Base-by-base conservation (phyloP, 2,888 invertebrate species). In the Alviniconcha strummeri region DNA sequence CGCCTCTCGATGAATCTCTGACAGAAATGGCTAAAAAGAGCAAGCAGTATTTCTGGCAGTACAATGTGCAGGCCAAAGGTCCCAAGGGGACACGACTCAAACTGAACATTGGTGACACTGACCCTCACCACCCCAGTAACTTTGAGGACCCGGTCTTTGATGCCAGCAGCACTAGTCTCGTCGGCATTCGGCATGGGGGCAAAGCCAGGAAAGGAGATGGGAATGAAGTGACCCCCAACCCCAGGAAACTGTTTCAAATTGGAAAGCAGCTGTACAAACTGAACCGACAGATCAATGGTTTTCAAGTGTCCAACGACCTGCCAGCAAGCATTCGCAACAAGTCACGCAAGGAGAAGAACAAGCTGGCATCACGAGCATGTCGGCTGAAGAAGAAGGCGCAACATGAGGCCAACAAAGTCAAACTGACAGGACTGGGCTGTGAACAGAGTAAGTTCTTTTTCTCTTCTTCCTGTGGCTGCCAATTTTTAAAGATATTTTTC, bases 361-460 rank as follows among this genome's bases (percentile, higher is more conserved):
- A 99, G 94, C 95, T 99, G 83, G 99, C 99, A 13, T 99, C 99
- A 91, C 95, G 99, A 86, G 99, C 98, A 64, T 99, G 99, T 93
- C 96, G 99, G 67, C 95, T 99, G 91, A 99, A 99, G 95, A 99
- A 99, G 94, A 99, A 99, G 94, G 99, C 99, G 6, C 99, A 99
- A 93, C 99, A 99, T 93, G 99, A 99, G 94, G 99, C 99, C 4
- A 99, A 99, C 93, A 99, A 99, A 94, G 96, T 99, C 83, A 99
- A 99, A 94, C 94, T 99, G 4, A 97, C 96, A 93, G 99, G 99
- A 69, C 95, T 99, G 89, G 98, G 98, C 94, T 96, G 96, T 91
- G 99, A 99, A 94, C 99, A 99, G 94, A 97, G 98, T 98, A 95
- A 96, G 96, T 90, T 13, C n/a, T 19, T 15, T 57, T 75, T 69